Percentiles rank a stretch among this genome's conserved stretches.
Evolutionary conservation across 2,888 invertebrate genomes (phyloP).

Genomic region (Trisateles emortualis): DNA sequence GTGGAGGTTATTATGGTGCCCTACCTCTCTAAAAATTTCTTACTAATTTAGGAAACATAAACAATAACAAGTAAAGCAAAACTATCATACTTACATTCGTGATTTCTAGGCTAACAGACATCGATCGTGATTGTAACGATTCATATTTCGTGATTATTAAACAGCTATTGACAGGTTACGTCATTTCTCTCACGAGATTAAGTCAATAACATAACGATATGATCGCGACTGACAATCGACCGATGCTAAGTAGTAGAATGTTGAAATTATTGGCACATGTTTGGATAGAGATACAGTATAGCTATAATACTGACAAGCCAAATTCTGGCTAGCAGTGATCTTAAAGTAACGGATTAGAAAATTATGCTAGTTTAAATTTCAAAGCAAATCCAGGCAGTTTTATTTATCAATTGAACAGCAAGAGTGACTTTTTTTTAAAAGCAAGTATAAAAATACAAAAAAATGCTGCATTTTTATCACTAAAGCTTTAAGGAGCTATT

Average conservation of each 20-base stretch:
- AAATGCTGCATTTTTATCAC: no score
- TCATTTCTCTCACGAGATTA: conserved; percentile 27
- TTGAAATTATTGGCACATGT: conserved; percentile 30
- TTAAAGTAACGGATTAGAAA: no score
- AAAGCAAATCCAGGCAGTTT: no score
- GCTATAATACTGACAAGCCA: neutral
- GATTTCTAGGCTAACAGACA: conserved; percentile 11
- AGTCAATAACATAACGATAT: conserved; percentile 19
- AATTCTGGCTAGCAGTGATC: no score
- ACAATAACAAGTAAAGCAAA: neutral
- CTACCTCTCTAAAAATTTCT: no score
- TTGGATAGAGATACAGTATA: neutral
- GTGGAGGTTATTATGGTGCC: no score
- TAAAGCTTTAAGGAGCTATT: no score
- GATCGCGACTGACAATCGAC: conserved; percentile 37
- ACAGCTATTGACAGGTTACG: conserved; percentile 31
- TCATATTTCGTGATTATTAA: conserved; percentile 1
- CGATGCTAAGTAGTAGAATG: conserved; percentile 24
- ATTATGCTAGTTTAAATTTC: no score
- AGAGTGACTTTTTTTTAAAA: no score
- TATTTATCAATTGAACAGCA: no score
- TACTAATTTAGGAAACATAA: no score
- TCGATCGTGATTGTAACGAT: neutral
- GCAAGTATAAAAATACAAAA: no score
- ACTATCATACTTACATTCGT: neutral